phyloP scores from a whole-genome alignment of 2,113 vertebrate species.

The Solenodon paradoxus region DNA sequence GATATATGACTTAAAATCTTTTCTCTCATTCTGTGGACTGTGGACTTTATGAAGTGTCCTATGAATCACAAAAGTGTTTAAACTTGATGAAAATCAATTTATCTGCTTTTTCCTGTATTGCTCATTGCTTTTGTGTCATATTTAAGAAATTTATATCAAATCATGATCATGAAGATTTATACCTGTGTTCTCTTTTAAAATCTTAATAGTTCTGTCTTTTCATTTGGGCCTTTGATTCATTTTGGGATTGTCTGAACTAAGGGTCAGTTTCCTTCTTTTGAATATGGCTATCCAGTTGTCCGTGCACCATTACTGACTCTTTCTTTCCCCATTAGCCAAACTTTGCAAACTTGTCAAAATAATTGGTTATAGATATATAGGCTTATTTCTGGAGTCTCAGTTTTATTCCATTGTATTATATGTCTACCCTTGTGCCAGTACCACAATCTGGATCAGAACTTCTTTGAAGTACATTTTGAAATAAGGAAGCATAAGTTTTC shows the following conservation, averaged over 20 bases:
- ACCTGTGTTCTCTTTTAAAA: background rate
- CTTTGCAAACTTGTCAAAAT: background rate
- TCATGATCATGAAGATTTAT: background rate
- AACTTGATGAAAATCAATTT: background rate
- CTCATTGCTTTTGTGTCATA: background rate
- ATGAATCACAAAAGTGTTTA: background rate
- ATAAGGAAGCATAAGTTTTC: background rate
- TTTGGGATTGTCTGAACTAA: background rate
- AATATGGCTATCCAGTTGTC: background rate
- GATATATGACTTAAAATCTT: background rate
- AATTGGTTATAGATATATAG: background rate
- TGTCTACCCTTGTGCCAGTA: background rate
- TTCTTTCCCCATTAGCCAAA: background rate
- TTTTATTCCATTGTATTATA: background rate
- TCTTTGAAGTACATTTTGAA: background rate
- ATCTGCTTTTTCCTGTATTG: background rate
- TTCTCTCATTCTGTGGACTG: background rate
- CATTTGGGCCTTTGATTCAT: background rate
- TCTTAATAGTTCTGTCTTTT: background rate
- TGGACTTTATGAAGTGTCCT: background rate
- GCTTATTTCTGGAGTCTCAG: background rate
- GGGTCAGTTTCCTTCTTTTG: background rate
- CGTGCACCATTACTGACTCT: background rate
- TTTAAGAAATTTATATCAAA: background rate
- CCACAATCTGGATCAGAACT: background rate